Percentiles rank a stretch among this genome's conserved stretches.
Evolutionary conservation across 2,113 vertebrate species (phyloP).

Genomic region (Petrocephalus zakoni): DNA sequence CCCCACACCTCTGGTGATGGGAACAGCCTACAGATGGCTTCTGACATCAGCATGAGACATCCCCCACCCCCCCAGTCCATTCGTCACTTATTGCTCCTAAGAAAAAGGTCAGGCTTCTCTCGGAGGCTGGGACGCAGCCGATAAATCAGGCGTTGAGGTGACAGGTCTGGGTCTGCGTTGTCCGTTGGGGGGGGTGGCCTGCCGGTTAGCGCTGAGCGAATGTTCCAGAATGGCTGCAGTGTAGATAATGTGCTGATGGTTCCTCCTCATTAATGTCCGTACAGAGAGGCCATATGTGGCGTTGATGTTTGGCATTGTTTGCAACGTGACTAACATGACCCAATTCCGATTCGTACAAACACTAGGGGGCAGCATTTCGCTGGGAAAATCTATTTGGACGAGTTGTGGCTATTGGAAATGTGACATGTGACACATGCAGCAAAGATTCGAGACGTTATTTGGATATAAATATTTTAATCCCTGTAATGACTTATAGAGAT

Average conservation of each 20-base stretch:
- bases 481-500: neutral
- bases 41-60: conserved; percentile 39
- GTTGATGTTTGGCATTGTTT: neutral
- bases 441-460: neutral
- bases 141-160: neutral
- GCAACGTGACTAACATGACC: neutral
- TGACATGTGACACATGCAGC: neutral
- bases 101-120: conserved; percentile 48
- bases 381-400: conserved; percentile 20
- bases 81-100: conserved; percentile 27
- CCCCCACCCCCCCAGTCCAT: conserved; percentile 36
- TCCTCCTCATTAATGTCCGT: conserved; percentile 12
- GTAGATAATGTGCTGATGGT: conserved; percentile 12
- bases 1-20: neutral
- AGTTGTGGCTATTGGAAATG: neutral
- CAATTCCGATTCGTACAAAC: neutral
- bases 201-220: conserved; percentile 4
- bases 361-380: conserved; percentile 54
- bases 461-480: neutral
- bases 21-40: conserved; percentile 18
- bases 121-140: conserved; percentile 27
- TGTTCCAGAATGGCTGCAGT: neutral
- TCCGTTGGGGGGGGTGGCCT: neutral
- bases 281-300: neutral
- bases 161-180: neutral